A percentile compares a stretch with the other conserved stretches of the same genome.
phyloP scores from a whole-genome alignment of 2,797 vertebrate species.

The Gorsachius magnificus region DNA sequence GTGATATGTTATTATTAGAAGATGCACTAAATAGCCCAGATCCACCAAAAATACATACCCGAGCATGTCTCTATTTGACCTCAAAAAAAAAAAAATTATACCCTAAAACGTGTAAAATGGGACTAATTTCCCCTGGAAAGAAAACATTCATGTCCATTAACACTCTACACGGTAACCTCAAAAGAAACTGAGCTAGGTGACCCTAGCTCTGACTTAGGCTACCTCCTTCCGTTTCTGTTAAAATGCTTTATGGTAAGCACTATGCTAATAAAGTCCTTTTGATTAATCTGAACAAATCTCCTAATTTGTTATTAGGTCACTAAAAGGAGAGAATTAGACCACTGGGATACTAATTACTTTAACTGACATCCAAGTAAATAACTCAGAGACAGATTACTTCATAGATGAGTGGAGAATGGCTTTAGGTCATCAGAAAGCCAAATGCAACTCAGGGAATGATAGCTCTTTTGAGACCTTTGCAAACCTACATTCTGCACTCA shows the following conservation, averaged over 20 bases:
- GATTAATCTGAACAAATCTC: not conserved
- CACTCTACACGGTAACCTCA: not conserved
- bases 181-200: not conserved
- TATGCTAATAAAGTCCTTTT: not conserved
- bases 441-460: fast-evolving
- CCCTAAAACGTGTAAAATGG: not conserved
- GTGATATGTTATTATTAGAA: not conserved
- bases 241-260: not conserved
- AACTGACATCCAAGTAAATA: not conserved
- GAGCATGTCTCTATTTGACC: not conserved
- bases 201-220: not conserved
- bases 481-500: not conserved
- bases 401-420: not conserved
- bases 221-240: not conserved
- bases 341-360: not conserved
- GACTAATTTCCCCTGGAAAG: not conserved
- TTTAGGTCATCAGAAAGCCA: not conserved
- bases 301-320: not conserved
- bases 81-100: not conserved
- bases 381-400: not conserved
- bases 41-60: not conserved
- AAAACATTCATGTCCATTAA: not conserved
- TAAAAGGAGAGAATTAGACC: not conserved
- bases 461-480: not conserved
- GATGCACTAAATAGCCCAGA: not conserved